Conservation (phyloP, 1,140 invertebrate genomes). For the Telenomus remus region DNA sequence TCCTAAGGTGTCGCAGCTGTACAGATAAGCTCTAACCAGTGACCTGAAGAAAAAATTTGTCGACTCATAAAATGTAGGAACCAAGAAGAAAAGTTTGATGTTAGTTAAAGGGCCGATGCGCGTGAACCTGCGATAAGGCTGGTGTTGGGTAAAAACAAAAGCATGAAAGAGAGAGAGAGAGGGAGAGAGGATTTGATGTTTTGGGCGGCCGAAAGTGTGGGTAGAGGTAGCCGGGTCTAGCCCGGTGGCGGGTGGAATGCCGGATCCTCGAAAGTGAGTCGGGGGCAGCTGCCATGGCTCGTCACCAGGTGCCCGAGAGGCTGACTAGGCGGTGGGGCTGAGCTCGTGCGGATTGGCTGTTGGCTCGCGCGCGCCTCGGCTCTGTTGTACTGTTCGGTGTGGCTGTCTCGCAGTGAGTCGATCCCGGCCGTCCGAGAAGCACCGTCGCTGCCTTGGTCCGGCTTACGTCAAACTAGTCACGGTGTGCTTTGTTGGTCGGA, state of each 20-base stretch:
- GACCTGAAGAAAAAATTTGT: too few relatives aligned
- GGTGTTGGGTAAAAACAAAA: too few relatives aligned
- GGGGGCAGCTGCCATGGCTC: conserved; percentile 40
- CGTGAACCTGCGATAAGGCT: too few relatives aligned
- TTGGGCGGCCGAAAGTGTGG: neutral
- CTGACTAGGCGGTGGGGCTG: conserved; percentile 5
- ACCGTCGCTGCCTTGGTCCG: conserved; percentile 6
- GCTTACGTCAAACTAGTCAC: conserved; percentile 29
- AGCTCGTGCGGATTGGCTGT: conserved; percentile 61
- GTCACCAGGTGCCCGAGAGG: conserved; percentile 45
- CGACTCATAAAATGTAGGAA: too few relatives aligned
- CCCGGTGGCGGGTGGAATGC: conserved; percentile 9
- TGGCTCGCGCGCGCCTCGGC: conserved; percentile 70
- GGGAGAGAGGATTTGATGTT: too few relatives aligned
- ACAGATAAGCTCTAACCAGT: too few relatives aligned
- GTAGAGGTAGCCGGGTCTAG: neutral
- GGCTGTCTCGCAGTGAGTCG: conserved; percentile 63
- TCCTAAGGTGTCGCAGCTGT: too few relatives aligned
- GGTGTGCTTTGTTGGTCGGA: neutral
- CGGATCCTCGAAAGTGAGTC: conserved; percentile 21
- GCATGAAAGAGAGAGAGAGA: too few relatives aligned
- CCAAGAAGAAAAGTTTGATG: too few relatives aligned
- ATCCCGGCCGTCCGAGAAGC: conserved; percentile 64
- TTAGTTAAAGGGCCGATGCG: too few relatives aligned
- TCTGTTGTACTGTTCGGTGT: conserved; percentile 64